Evolutionary conservation across 2,113 vertebrate genomes (phyloP).

Genomic region (Puffinus mauretanicus): DNA sequence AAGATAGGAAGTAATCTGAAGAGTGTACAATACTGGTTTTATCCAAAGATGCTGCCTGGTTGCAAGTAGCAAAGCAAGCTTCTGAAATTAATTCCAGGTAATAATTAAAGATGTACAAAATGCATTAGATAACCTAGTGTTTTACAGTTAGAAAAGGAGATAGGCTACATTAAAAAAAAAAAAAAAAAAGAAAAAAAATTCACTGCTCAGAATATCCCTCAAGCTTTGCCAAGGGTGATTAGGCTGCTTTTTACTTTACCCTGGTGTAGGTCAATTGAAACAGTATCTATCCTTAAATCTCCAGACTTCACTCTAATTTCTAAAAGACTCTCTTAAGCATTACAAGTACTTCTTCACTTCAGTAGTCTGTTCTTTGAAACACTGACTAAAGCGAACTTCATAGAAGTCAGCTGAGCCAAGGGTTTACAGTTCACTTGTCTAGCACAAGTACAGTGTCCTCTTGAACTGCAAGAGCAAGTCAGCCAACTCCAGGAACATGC

Average conservation of each 20-base stretch:
- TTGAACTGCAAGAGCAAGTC: not conserved
- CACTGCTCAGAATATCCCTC: not conserved
- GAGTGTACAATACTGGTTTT: not conserved
- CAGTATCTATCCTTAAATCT: not conserved
- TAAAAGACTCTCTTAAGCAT: not conserved
- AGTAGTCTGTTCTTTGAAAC: not conserved
- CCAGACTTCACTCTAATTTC: not conserved
- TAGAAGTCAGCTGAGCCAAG: not conserved
- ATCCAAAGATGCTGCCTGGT: not conserved
- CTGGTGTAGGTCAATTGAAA: not conserved
- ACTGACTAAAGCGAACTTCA: not conserved
- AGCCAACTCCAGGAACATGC: not conserved
- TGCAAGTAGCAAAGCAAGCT: not conserved
- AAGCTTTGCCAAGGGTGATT: not conserved
- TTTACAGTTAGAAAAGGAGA: not conserved
- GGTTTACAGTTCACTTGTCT: not conserved
- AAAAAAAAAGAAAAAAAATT: too few species aligned
- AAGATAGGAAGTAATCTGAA: not conserved
- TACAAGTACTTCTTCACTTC: not conserved
- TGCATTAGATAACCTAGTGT: not conserved
- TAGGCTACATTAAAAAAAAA: not conserved
- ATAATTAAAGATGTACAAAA: not conserved
- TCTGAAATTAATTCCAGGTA: not conserved
- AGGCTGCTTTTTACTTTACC: not conserved
- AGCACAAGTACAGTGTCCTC: not conserved